A percentile compares a stretch with the other conserved stretches of the same genome.
Conservation (phyloP, 2,888 invertebrate genomes). For the Platynereis dumerilii region DNA sequence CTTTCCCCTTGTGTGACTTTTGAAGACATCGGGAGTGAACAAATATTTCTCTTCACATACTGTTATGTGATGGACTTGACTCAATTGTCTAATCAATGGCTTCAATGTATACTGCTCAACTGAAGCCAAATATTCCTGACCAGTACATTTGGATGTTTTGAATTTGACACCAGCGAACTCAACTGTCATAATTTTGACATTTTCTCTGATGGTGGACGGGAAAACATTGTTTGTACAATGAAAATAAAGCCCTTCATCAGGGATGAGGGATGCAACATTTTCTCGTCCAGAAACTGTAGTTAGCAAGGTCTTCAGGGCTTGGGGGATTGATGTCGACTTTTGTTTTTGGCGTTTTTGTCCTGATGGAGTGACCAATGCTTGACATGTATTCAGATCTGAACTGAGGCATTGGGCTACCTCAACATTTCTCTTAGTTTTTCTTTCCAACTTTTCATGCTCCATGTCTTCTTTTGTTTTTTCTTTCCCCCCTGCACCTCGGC, state of each 20-base stretch:
- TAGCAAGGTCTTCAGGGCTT: not conserved
- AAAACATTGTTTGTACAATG: too few species aligned
- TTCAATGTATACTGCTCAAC: conserved; percentile 27
- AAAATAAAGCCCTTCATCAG: too few species aligned
- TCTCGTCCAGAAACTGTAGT: not conserved
- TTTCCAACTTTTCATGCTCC: not conserved
- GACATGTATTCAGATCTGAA: conserved; percentile 4
- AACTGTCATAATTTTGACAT: not conserved
- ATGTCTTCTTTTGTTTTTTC: not conserved
- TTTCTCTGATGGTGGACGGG: not conserved
- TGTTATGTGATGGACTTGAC: conserved; percentile 20
- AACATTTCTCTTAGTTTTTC: not conserved
- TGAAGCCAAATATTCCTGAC: conserved; percentile 10
- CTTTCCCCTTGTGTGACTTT: conserved; percentile 18
- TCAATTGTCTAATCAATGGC: conserved; percentile 12
- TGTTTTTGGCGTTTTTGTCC: not conserved
- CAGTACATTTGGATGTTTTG: not conserved
- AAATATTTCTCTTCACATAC: conserved; percentile 37
- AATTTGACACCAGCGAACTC: conserved; percentile 6
- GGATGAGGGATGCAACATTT: too few species aligned
- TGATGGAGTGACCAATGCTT: not conserved
- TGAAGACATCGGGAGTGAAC: conserved; percentile 34
- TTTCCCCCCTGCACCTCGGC: not conserved
- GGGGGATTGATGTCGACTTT: not conserved
- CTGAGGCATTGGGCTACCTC: not conserved